These are phyloP conservation scores for Drosophila auraria DNA, from an alignment of 1,140 invertebrate genomes.

Conservation along the genomic window DNA sequence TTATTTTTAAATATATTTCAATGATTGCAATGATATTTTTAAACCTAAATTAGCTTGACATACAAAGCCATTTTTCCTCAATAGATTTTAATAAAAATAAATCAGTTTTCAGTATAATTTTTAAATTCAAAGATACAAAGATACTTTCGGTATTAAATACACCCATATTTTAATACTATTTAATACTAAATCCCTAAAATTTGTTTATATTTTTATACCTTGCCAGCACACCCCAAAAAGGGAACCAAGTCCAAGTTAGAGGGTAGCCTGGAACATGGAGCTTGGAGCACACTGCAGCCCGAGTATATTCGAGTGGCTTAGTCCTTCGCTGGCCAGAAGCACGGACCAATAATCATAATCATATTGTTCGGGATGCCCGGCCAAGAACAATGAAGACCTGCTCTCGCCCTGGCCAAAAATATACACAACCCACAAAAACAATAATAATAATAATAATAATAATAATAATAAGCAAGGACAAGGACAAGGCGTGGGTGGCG, in stretches of 20 bases:
- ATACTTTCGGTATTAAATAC: too few relatives aligned
- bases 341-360: conserved; percentile 77
- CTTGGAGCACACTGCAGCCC: conserved; percentile 22
- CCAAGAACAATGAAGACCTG: conserved; percentile 55
- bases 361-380: conserved; percentile 62
- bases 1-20: background rate
- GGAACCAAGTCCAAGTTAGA: background rate
- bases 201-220: too few relatives aligned
- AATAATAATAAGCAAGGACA: conserved; percentile 65
- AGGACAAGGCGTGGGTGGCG: conserved; percentile 23
- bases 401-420: background rate
- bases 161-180: too few relatives aligned
- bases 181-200: too few relatives aligned
- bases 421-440: conserved; percentile 69
- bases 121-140: too few relatives aligned
- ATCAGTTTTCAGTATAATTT: too few relatives aligned
- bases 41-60: too few relatives aligned
- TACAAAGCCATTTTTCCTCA: too few relatives aligned
- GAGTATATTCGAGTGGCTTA: conserved; percentile 67
- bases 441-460: conserved; percentile 64
- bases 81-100: too few relatives aligned
- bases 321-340: conserved; percentile 48
- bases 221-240: too few relatives aligned
- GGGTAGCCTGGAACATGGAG: background rate
- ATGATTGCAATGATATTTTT: too few relatives aligned